Percentiles rank a stretch among this genome's conserved stretches.
These are phyloP conservation scores for Sarcophaga rosellei DNA, from an alignment of 2,888 invertebrate species.

Conservation along the genomic window DNA sequence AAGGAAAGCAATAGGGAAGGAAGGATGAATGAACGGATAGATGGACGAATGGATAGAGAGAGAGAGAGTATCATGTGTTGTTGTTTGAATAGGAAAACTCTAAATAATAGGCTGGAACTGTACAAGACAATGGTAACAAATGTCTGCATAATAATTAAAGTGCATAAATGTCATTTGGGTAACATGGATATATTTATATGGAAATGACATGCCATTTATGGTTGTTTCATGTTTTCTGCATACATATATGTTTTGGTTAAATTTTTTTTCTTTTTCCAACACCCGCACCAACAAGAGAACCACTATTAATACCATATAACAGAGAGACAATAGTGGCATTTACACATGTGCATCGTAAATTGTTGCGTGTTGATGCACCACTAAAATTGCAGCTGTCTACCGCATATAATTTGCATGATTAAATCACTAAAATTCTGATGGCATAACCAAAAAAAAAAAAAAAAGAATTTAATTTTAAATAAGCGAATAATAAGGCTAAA, in stretches of 20 bases:
- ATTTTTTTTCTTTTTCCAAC: background rate
- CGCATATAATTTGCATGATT: constrained; percentile 32
- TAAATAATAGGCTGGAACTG: constrained; percentile 39
- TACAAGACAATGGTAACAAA: constrained; percentile 48
- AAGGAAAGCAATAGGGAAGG: constrained; percentile 3
- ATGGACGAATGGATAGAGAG: constrained; percentile 8
- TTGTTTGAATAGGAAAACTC: constrained; percentile 23
- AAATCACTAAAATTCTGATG: constrained; percentile 36
- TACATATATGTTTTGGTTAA: background rate
- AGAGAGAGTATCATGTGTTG: constrained; percentile 42
- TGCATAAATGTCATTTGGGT: constrained; percentile 60
- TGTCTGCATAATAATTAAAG: constrained; percentile 66
- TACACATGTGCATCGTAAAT: constrained; percentile 2
- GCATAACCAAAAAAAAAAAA: background rate
- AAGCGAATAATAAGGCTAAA: background rate
- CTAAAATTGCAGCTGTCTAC: constrained; percentile 2
- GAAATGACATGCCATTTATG: constrained; percentile 50
- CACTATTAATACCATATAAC: background rate
- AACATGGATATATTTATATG: constrained; percentile 57
- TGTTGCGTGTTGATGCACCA: background rate
- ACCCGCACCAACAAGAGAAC: background rate
- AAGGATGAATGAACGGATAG: background rate
- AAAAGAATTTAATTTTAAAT: constrained; percentile 26
- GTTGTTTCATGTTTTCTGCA: constrained; percentile 9
- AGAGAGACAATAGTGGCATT: constrained; percentile 7